Percentiles rank a stretch among this genome's conserved stretches.
Conservation (phyloP, 2,113 vertebrate species). For the Sciurus niger region DNA sequence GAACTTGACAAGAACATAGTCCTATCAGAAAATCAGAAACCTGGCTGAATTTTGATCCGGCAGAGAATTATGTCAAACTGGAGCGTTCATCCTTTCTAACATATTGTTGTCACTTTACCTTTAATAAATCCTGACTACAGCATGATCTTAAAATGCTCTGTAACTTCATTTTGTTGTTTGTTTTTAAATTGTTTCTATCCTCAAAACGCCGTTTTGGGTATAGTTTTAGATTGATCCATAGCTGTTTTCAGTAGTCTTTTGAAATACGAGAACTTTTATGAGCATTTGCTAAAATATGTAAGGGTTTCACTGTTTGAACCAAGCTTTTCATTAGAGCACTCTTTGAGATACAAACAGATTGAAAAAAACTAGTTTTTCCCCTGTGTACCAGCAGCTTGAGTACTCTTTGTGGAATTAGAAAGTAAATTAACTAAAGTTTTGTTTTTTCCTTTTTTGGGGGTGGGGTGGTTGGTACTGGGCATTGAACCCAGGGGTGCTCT, state of each 20-base stretch:
- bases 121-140: slow-evolving; percentile 50
- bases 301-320: slow-evolving; percentile 8
- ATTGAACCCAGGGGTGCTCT: no score
- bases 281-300: slow-evolving; percentile 59
- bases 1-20: neutral
- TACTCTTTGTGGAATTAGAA: slow-evolving; percentile 40
- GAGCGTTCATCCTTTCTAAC: neutral
- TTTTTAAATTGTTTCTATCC: slow-evolving; percentile 18
- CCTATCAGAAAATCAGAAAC: neutral
- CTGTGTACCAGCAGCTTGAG: slow-evolving; percentile 7
- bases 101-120: slow-evolving; percentile 53
- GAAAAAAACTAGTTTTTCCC: neutral
- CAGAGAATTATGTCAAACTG: slow-evolving; percentile 23
- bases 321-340: slow-evolving; percentile 28
- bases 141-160: slow-evolving; percentile 30
- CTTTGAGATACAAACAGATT: slow-evolving; percentile 15
- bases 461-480: no score
- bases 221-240: neutral
- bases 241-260: slow-evolving; percentile 56
- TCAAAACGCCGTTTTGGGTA: slow-evolving; percentile 53
- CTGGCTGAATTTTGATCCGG: neutral
- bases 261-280: slow-evolving; percentile 19
- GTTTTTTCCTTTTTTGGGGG: no score
- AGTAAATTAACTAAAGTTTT: slow-evolving; percentile 21
- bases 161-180: neutral